These are phyloP conservation scores for Trichogramma dendrolimi DNA, from an alignment of 2,888 invertebrate genomes.

Conservation along the genomic window DNA sequence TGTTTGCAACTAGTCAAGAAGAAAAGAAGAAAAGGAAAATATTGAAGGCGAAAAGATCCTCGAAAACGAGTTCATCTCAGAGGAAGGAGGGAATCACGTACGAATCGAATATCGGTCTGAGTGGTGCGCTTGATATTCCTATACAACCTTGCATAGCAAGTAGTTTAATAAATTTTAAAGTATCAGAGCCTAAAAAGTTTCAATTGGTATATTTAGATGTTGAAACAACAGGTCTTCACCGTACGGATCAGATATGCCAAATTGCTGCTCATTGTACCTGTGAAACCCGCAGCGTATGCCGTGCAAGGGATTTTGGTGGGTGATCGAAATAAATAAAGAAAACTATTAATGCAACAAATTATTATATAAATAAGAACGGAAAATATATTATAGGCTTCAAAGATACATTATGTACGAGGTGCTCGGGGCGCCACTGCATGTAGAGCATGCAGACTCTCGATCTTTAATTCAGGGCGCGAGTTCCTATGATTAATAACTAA, in stretches of 20 bases:
- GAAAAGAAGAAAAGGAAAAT: conserved; percentile 14
- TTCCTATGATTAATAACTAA: too few relatives aligned
- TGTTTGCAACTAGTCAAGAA: conserved; percentile 7
- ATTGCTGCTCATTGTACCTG: too few relatives aligned
- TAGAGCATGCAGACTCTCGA: too few relatives aligned
- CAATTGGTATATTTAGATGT: conserved; percentile 17
- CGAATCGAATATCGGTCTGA: conserved; percentile 15
- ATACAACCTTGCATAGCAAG: conserved; percentile 1
- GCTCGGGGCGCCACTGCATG: too few relatives aligned
- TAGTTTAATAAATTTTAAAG: conserved; percentile 7
- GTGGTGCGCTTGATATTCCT: conserved; percentile 6
- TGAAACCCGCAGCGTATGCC: too few relatives aligned
- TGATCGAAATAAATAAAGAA: too few relatives aligned
- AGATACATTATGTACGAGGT: too few relatives aligned
- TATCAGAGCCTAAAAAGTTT: not conserved
- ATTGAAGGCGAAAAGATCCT: conserved; percentile 9
- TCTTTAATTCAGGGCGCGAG: too few relatives aligned
- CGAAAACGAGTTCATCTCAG: conserved; percentile 5
- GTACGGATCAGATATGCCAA: conserved; percentile 22
- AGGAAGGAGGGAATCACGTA: conserved; percentile 22
- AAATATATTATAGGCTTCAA: too few relatives aligned
- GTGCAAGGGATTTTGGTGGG: too few relatives aligned
- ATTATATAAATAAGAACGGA: too few relatives aligned
- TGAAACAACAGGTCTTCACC: conserved; percentile 19
- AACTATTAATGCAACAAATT: too few relatives aligned